Percentiles rank a stretch among this genome's conserved stretches.
phyloP scores from a whole-genome alignment of 1,140 invertebrate species.

The Rhynchophorus ferrugineus region DNA sequence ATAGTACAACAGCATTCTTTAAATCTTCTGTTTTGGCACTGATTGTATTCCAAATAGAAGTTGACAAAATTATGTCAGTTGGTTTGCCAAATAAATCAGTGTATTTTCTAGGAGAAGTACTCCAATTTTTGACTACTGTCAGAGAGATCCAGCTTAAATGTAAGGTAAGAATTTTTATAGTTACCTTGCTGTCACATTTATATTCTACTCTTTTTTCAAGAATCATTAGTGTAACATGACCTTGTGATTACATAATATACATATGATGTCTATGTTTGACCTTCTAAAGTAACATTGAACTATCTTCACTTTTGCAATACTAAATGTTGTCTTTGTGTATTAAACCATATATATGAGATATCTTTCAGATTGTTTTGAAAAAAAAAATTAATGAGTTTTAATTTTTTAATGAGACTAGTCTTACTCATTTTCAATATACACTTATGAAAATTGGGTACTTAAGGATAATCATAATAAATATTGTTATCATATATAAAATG shows the following conservation, averaged over 20 bases:
- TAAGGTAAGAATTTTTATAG: conserved; percentile 19
- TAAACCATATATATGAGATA: too few relatives aligned
- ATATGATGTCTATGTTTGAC: too few relatives aligned
- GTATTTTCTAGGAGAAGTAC: conserved; percentile 18
- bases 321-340: too few relatives aligned
- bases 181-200: background rate
- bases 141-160: conserved; percentile 24
- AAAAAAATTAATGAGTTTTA: too few relatives aligned
- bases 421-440: too few relatives aligned
- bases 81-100: conserved; percentile 19
- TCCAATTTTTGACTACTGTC: conserved; percentile 23
- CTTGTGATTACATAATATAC: too few relatives aligned
- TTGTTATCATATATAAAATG: conserved; percentile 12
- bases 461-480: conserved; percentile 7
- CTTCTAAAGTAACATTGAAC: too few relatives aligned
- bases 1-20: conserved; percentile 19
- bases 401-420: too few relatives aligned
- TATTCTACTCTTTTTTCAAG: background rate
- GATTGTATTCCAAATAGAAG: conserved; percentile 17
- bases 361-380: too few relatives aligned
- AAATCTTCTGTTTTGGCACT: conserved; percentile 18
- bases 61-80: conserved; percentile 21
- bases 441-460: too few relatives aligned
- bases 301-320: too few relatives aligned
- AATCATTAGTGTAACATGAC: too few relatives aligned